Conservation (phyloP, 2,797 vertebrate genomes). For the Gymnocypris eckloni region DNA sequence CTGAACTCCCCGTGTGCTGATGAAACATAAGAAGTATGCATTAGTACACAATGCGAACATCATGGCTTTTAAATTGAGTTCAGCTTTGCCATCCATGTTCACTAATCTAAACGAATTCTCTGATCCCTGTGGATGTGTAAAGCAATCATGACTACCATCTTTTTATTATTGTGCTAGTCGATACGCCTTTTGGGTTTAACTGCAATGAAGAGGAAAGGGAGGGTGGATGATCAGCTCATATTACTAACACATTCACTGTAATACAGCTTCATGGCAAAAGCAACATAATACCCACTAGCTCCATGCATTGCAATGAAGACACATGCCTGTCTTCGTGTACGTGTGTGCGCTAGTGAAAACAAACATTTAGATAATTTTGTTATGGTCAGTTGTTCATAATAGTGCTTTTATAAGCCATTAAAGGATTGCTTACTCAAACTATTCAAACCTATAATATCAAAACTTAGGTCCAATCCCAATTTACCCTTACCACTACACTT, state of each 20-base stretch:
- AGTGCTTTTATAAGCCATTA: no score
- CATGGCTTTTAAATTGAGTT: slow-evolving; percentile 42
- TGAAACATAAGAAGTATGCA: slow-evolving; percentile 34
- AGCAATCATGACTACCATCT: slow-evolving; percentile 56
- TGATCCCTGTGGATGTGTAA: slow-evolving; percentile 48
- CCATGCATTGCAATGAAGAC: slow-evolving; percentile 22
- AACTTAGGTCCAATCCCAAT: background rate
- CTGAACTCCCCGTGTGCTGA: slow-evolving; percentile 1
- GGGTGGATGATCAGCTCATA: slow-evolving; percentile 49
- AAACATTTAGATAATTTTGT: background rate
- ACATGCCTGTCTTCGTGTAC: slow-evolving; percentile 19
- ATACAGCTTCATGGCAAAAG: slow-evolving; percentile 33
- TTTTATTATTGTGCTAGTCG: slow-evolving; percentile 48
- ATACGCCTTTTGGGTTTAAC: slow-evolving; percentile 55
- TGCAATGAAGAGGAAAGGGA: slow-evolving; percentile 34
- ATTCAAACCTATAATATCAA: background rate
- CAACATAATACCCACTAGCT: slow-evolving; percentile 49
- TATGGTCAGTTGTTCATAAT: no score
- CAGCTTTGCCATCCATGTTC: slow-evolving; percentile 7
- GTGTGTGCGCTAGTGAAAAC: slow-evolving; percentile 4
- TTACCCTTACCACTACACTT: background rate
- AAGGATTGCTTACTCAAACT: no score
- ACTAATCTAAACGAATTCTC: slow-evolving; percentile 48
- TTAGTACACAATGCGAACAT: slow-evolving; percentile 15
- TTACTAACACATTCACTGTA: slow-evolving; percentile 52